phyloP scores from a whole-genome alignment of 2,113 vertebrate species.

The Puntigrus tetrazona region DNA sequence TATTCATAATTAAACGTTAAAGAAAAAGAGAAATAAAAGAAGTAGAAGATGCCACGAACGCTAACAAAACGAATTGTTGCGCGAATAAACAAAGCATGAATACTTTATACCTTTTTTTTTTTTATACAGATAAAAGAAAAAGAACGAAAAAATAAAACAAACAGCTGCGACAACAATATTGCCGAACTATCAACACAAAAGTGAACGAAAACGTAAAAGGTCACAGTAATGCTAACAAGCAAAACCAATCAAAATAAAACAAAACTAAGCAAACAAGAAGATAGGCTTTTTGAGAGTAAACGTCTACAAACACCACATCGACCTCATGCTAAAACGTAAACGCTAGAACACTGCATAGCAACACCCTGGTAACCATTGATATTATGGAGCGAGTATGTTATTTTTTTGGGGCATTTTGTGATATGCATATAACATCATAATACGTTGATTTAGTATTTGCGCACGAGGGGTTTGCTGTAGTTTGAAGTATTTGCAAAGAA shows the following conservation, averaged over 20 bases:
- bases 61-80: too few species aligned
- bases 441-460: not conserved
- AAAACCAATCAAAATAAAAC: not conserved
- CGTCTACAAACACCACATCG: not conserved
- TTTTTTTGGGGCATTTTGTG: not conserved
- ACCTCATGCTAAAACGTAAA: not conserved
- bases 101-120: too few species aligned
- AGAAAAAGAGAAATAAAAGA: not conserved
- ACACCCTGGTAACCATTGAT: not conserved
- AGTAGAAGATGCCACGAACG: not conserved
- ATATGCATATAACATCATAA: not conserved
- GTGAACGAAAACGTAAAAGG: not conserved
- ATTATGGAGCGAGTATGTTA: conserved; percentile 21
- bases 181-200: too few species aligned
- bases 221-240: not conserved
- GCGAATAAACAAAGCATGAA: too few species aligned
- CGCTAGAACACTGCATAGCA: not conserved
- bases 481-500: not conserved
- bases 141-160: too few species aligned
- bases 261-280: not conserved
- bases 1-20: not conserved
- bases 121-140: not conserved
- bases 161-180: too few species aligned
- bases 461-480: not conserved
- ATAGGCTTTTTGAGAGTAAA: not conserved